Evolutionary conservation across 2,888 invertebrate genomes (phyloP).

Genomic region (Phaedon cochleariae): DNA sequence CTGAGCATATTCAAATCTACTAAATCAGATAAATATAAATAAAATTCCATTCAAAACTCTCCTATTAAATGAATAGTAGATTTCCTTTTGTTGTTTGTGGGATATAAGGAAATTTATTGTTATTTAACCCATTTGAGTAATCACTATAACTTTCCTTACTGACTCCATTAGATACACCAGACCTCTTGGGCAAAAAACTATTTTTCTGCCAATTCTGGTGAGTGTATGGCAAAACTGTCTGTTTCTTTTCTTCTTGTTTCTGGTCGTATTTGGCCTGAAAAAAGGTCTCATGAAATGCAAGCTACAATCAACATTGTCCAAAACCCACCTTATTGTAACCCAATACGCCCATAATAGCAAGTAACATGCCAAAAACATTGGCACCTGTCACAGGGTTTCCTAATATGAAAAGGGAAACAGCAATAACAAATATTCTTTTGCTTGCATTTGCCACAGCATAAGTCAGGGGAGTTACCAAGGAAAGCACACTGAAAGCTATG

Average conservation of each 20-base stretch:
- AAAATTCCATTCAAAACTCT: background rate
- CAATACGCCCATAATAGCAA: conserved; percentile 90
- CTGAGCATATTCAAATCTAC: background rate
- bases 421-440: conserved; percentile 92
- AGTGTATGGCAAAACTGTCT: conserved; percentile 66
- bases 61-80: conserved; percentile 52
- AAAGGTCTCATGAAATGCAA: too few relatives aligned
- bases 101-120: conserved; percentile 52
- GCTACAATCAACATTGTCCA: background rate
- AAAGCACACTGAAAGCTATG: conserved; percentile 92
- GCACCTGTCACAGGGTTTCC: conserved; percentile 90
- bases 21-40: background rate
- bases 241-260: conserved; percentile 63
- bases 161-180: conserved; percentile 28
- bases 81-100: conserved; percentile 54
- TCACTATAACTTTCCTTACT: conserved; percentile 36
- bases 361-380: conserved; percentile 89
- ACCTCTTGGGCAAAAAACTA: conserved; percentile 68
- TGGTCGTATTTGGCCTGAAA: conserved; percentile 77
- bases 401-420: conserved; percentile 83
- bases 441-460: conserved; percentile 97
- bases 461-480: conserved; percentile 90
- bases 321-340: conserved; percentile 82
- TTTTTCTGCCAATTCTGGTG: conserved; percentile 60
- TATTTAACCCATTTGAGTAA: conserved; percentile 48